Percentiles rank a stretch among this genome's conserved stretches.
Conservation (phyloP, 2,797 vertebrate genomes). For the Peromyscus eremicus region DNA sequence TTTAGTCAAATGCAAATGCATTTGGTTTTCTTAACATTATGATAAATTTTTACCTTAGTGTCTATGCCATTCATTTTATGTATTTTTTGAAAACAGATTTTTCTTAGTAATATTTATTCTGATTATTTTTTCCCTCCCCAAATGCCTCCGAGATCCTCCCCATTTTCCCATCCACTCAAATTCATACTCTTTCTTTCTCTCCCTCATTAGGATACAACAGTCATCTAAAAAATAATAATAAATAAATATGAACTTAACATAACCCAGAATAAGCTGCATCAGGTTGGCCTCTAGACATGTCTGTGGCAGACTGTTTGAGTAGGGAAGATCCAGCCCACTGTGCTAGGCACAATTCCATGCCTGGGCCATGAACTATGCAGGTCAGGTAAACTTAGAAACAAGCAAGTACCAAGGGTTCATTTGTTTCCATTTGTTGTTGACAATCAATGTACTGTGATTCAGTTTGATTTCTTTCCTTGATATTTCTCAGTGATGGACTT, state of each 20-base stretch:
- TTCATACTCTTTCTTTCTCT: background rate
- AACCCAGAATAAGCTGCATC: background rate
- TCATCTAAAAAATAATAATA: background rate
- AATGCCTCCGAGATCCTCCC: no score
- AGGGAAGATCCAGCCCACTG: background rate
- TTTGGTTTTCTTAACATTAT: slow-evolving; percentile 37
- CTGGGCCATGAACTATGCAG: background rate
- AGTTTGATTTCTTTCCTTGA: background rate
- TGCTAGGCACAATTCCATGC: background rate
- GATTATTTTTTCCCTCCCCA: background rate
- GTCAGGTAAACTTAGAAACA: background rate
- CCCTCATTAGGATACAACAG: background rate
- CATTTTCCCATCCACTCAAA: background rate
- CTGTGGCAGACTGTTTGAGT: background rate
- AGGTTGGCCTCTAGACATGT: background rate
- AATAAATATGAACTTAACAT: background rate
- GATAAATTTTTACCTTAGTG: slow-evolving; percentile 3
- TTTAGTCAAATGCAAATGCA: slow-evolving; percentile 47
- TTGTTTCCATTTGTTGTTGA: background rate
- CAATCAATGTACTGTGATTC: background rate
- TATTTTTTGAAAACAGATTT: background rate
- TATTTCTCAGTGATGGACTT: background rate
- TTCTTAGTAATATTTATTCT: background rate
- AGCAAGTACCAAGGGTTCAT: background rate
- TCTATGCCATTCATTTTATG: background rate